Evolutionary conservation across 2,888 invertebrate genomes (phyloP).

Genomic region (Mimas tiliae): DNA sequence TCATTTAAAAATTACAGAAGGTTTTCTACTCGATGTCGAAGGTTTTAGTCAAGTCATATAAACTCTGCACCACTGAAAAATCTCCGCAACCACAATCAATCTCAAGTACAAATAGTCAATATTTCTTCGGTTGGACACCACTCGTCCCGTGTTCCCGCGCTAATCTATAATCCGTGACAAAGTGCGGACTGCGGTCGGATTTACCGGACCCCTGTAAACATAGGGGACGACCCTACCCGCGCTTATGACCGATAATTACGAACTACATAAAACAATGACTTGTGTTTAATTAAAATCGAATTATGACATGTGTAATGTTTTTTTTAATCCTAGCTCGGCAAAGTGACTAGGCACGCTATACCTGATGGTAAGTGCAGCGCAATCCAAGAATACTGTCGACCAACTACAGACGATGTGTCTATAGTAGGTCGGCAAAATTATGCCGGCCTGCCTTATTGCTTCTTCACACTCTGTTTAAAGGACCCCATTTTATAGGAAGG

Average conservation of each 20-base stretch:
- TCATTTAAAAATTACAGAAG: too few species aligned
- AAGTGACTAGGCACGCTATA: too few species aligned
- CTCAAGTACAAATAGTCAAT: constrained; percentile 38
- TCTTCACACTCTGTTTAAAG: too few species aligned
- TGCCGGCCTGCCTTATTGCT: too few species aligned
- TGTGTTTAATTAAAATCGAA: background rate
- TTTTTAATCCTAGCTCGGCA: too few species aligned
- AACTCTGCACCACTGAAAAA: background rate
- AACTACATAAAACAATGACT: constrained; percentile 11
- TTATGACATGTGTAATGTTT: constrained; percentile 1
- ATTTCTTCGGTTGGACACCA: constrained; percentile 25
- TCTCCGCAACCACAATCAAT: constrained; percentile 18
- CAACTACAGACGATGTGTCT: too few species aligned
- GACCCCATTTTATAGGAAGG: too few species aligned
- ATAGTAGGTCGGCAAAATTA: too few species aligned
- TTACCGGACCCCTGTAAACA: constrained; percentile 48
- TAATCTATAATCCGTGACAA: constrained; percentile 44
- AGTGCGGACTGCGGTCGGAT: constrained; percentile 40
- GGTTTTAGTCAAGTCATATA: background rate
- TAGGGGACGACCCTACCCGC: constrained; percentile 36
- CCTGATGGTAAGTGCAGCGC: too few species aligned
- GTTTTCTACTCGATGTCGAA: too few species aligned
- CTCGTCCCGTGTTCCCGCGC: constrained; percentile 34
- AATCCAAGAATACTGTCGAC: too few species aligned
- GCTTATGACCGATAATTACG: background rate